phyloP scores from a whole-genome alignment of 2,113 vertebrate genomes.

The Amazona vittata region DNA sequence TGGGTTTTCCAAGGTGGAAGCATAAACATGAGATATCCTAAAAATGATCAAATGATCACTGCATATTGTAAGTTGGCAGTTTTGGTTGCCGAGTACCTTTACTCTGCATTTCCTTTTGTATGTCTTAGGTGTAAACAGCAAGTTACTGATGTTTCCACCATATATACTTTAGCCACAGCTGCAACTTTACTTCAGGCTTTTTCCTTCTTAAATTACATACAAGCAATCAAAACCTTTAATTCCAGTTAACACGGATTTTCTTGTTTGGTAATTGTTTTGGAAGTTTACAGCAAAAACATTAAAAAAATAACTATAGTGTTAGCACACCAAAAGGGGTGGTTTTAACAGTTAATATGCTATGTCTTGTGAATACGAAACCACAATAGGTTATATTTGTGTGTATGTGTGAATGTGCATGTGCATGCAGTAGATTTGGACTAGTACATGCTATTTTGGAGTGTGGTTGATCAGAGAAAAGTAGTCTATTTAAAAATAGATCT shows the following conservation, averaged over 20 bases:
- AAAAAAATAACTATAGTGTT: neutral
- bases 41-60: neutral
- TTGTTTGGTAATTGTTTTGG: neutral
- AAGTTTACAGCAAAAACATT: neutral
- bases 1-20: neutral
- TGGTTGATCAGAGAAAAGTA: neutral
- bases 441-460: neutral
- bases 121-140: neutral
- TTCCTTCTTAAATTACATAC: neutral
- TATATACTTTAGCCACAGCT: neutral
- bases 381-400: neutral
- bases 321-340: neutral
- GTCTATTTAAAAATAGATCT: neutral
- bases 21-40: neutral
- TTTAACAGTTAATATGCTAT: neutral
- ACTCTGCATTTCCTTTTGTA: neutral
- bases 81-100: neutral
- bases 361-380: neutral
- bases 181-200: neutral
- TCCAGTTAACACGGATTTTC: neutral
- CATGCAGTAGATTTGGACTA: neutral
- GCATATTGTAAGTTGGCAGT: fast-evolving
- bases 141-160: neutral
- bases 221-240: neutral
- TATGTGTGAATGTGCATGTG: neutral